These are phyloP conservation scores for Phodopus roborovskii DNA, from an alignment of 2,113 vertebrate genomes.

Conservation along the genomic window DNA sequence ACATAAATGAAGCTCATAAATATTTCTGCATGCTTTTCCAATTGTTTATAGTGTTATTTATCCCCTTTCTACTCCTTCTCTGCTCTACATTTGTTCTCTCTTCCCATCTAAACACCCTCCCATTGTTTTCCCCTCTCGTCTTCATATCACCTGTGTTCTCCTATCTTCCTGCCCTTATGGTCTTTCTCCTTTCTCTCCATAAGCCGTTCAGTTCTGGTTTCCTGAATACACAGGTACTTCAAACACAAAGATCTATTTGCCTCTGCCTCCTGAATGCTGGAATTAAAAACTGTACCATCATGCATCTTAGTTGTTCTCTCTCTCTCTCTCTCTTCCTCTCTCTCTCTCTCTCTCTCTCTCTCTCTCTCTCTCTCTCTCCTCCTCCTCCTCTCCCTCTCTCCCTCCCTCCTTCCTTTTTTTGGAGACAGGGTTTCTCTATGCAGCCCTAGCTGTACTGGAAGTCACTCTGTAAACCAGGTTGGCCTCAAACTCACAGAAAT, in stretches of 20 bases:
- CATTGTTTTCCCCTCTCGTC: background rate
- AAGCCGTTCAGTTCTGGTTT: background rate
- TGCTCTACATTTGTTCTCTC: background rate
- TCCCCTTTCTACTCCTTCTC: background rate
- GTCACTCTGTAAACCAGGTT: background rate
- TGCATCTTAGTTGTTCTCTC: too few species aligned
- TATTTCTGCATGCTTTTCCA: background rate
- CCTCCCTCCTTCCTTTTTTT: too few species aligned
- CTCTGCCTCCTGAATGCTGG: too few species aligned
- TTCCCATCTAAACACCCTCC: background rate
- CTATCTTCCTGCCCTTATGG: background rate
- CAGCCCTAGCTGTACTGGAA: background rate
- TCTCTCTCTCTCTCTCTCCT: too few species aligned
- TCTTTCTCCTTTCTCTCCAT: background rate
- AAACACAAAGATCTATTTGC: too few species aligned
- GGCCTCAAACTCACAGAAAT: background rate
- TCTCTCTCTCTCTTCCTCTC: too few species aligned
- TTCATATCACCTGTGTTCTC: background rate
- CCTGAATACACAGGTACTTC: background rate
- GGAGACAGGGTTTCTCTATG: background rate
- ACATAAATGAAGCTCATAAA: background rate
- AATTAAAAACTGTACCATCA: too few species aligned
- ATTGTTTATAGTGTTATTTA: background rate
- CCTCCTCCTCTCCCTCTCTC: too few species aligned
- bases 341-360: too few species aligned